Evolutionary conservation across 2,888 invertebrate species (phyloP).

Genomic region (Melipona beecheii): DNA sequence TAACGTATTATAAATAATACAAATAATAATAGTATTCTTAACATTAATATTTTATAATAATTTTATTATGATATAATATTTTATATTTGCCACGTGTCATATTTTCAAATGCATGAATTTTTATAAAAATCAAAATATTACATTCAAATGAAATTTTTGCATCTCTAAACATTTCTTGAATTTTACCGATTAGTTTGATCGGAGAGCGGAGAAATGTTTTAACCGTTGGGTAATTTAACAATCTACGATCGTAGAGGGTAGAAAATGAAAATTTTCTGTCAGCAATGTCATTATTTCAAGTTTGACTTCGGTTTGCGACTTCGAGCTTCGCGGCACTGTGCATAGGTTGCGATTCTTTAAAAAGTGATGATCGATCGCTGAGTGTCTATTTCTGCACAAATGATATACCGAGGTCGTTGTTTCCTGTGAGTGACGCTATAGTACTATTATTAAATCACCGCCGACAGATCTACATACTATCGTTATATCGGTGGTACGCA

Average conservation of each 20-base stretch:
- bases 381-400: background rate
- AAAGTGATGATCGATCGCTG: background rate
- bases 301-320: background rate
- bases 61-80: too few relatives aligned
- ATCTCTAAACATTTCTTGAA: too few relatives aligned
- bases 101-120: too few relatives aligned
- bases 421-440: background rate
- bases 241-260: background rate
- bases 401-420: background rate
- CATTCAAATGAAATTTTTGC: too few relatives aligned
- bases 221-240: background rate
- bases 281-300: background rate
- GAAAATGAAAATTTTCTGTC: background rate
- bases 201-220: too few relatives aligned
- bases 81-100: too few relatives aligned
- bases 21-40: too few relatives aligned
- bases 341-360: background rate
- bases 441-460: slow-evolving; percentile 8
- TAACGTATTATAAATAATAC: too few relatives aligned
- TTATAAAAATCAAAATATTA: too few relatives aligned
- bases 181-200: background rate
- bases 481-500: background rate
- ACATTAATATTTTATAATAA: too few relatives aligned
- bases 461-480: background rate
- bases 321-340: background rate